Base-by-base conservation (phyloP, 1,140 invertebrate genomes). In the Rhyacophila brunnea region DNA sequence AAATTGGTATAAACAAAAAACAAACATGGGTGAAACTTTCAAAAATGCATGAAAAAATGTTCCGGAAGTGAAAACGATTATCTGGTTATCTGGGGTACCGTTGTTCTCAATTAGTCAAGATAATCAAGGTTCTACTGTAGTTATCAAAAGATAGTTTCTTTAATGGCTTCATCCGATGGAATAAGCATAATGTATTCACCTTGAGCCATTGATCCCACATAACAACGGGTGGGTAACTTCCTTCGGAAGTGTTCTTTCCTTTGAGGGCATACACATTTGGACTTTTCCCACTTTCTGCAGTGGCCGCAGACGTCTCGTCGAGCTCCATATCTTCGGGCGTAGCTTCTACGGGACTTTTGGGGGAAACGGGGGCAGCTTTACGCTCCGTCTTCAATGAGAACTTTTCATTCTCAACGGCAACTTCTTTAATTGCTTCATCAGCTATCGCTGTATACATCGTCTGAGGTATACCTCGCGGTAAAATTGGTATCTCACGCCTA, bases 391-490 rank as follows among this genome's bases (percentile, higher is more conserved):
- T 59, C 45, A 51, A 45, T 52, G 53, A 34, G 23, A 61, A 53
- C 46, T 79, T 81, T 62, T 73, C 71, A 64, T 79, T 80, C 66
- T 74, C 78, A 1, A 74, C 77, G 28, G 72, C 77, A 7, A 70
- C 71, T 46, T 61, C 63, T 55, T 81, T 77, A 2, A 82, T 80
- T 42, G 81, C 77, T 67, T 80, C 80, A 72, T 93, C 92, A n/a
- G 92, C 92, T 65, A 93, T 83, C 17, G 86, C 86, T 64, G 90
- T 91, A 68, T 92, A 92, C 13, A 87, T 86, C 2, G 91, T 93
- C 67, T 92, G 89, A 20, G 91, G 87, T 53, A 89, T 85, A 14
- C 90, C 82, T 60, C 93, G 80, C 5, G 90, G 88, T 73, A 95
- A 80, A 32, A 95, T 74, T 9, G 92, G 92, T 61, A 94, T 85